These are phyloP conservation scores for Drosophila arawakana DNA, from an alignment of 1,140 invertebrate genomes.

Conservation along the genomic window DNA sequence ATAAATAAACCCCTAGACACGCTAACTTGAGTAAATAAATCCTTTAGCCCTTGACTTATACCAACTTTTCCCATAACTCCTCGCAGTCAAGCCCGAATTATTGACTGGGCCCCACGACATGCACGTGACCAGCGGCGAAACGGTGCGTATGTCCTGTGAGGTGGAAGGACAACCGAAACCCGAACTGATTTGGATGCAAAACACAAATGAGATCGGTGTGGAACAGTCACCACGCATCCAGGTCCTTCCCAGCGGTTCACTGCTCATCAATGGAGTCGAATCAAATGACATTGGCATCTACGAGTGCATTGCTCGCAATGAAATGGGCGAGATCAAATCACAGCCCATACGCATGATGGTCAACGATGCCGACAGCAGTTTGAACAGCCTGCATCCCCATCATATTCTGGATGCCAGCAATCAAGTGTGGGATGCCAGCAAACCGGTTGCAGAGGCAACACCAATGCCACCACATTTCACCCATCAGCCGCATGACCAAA, in stretches of 20 bases:
- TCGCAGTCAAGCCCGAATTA: conserved; percentile 90
- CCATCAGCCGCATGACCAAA: conserved; percentile 67
- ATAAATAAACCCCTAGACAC: too few relatives aligned
- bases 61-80: background rate
- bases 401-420: conserved; percentile 46
- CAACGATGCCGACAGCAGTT: conserved; percentile 33
- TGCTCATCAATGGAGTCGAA: conserved; percentile 91
- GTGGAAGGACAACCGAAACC: conserved; percentile 92
- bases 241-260: conserved; percentile 90
- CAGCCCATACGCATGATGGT: conserved; percentile 89
- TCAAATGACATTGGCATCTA: conserved; percentile 92
- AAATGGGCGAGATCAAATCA: conserved; percentile 91
- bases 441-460: conserved; percentile 8
- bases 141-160: conserved; percentile 91
- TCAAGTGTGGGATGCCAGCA: conserved; percentile 42
- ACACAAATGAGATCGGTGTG: conserved; percentile 89
- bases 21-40: too few relatives aligned
- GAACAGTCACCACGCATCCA: conserved; percentile 87
- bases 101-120: conserved; percentile 92
- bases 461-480: conserved; percentile 58
- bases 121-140: conserved; percentile 90
- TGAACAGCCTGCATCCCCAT: too few relatives aligned
- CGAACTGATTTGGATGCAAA: conserved; percentile 93
- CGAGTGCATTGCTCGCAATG: conserved; percentile 94
- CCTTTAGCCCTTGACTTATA: background rate